Percentiles rank a stretch among this genome's conserved stretches.
These are phyloP conservation scores for Apostichopus japonicus DNA, from an alignment of 35 echinoderm and acorn worm genomes.

Conservation along the genomic window DNA sequence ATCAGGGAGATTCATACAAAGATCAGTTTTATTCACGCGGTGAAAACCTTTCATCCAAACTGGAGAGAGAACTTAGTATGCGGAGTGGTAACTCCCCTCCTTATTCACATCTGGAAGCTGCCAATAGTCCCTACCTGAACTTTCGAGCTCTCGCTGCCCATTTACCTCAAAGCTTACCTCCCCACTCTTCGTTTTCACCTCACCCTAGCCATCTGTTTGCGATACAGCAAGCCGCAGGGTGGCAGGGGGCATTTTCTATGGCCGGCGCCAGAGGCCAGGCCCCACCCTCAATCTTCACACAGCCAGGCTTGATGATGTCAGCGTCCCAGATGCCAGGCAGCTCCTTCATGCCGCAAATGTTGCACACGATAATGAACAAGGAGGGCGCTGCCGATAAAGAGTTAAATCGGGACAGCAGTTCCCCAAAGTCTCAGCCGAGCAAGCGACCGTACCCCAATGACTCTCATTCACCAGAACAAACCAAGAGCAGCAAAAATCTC, in stretches of 20 bases:
- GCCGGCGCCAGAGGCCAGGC: constrained; percentile 28
- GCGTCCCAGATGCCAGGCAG: constrained; percentile 64
- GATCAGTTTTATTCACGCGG: constrained; percentile 32
- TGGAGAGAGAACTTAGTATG: constrained; percentile 61
- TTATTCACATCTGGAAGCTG: constrained; percentile 47
- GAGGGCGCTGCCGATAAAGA: constrained; percentile 16
- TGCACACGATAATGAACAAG: constrained; percentile 49
- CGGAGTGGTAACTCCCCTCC: constrained; percentile 52
- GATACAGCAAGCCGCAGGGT: constrained; percentile 53
- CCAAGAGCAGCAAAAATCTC: constrained; percentile 53
- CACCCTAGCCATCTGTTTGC: constrained; percentile 75
- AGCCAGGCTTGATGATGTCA: constrained; percentile 52
- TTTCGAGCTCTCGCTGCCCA: constrained; percentile 68
- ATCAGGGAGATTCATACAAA: constrained; percentile 64
- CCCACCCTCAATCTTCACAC: constrained; percentile 43
- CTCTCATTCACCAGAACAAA: constrained; percentile 51
- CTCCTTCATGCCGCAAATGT: constrained; percentile 60
- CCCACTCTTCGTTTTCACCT: constrained; percentile 71
- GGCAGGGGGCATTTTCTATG: constrained; percentile 68
- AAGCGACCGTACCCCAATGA: constrained; percentile 60
- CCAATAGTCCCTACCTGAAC: constrained; percentile 52
- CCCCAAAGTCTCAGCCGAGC: constrained; percentile 53
- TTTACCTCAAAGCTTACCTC: constrained; percentile 77
- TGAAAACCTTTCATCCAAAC: constrained; percentile 59
- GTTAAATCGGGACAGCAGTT: constrained; percentile 54